Base-by-base conservation (phyloP, 1,140 invertebrate species). In the Belonocnema kinseyi region DNA sequence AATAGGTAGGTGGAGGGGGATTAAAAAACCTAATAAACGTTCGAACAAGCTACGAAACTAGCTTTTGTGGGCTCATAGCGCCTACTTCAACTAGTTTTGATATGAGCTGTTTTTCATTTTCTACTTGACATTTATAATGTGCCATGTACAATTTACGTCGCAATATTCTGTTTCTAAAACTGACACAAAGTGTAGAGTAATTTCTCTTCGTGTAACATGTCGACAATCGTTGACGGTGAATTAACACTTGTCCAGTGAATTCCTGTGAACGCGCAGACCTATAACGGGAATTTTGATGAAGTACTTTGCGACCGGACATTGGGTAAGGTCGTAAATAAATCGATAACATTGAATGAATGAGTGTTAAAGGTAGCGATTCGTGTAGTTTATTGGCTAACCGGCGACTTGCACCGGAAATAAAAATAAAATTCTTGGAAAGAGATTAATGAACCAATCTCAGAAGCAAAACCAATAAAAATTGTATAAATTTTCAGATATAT, bases 171-270 rank as follows among this genome's bases (percentile, higher is more conserved):
- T 33, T 61, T 33, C 8, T 12, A 58, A 26, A 21, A 58, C 17
- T 0, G 56, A 17, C 19, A 17, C 56, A 26, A 66, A 66, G 33
- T 66, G 26, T 33, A 40, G 13, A 6, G 16, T 66, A 12, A 66
- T 66, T 66, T 66, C 58, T 40, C 58, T 40, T 66, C 58, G 11
- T 61, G 56, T 7, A 58, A 61, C 19, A 4, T 46, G 61, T 40
- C 61, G 26, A 46, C 26, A 66, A n/a, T 66, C 61, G 61, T 66
- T 33, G 13, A 33, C 26, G 61, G 14, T 66, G 61, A 66, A 66
- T 66, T 66, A 66, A 66, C 61, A 66, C 61, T 66, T 66, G 61
- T 66, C 61, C 61, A 66, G 3, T 33, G 61, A 66, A 66, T 66
- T 40, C 33, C 61, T 46, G 33, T 33, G 26, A 66, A 66, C 40